phyloP scores from a whole-genome alignment of 2,113 vertebrate species.

The Solenodon paradoxus region DNA sequence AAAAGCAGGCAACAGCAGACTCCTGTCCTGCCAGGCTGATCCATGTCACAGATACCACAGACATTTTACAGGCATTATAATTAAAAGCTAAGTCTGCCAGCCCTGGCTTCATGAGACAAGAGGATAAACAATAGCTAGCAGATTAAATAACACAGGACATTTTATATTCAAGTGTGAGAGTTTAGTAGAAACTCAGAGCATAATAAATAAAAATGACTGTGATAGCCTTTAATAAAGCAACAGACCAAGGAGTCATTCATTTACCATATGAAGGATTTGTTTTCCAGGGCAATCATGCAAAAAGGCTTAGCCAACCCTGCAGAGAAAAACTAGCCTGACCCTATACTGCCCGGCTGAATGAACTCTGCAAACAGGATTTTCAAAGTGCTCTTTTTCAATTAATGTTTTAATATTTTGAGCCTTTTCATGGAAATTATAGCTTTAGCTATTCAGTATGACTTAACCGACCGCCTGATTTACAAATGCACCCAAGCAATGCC shows the following conservation, averaged over 20 bases:
- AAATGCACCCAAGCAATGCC: conserved; percentile 58
- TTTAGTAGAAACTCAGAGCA: conserved; percentile 64
- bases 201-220: conserved; percentile 71
- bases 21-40: neutral
- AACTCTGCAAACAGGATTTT: conserved; percentile 51
- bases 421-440: conserved; percentile 53
- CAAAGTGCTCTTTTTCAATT: conserved; percentile 59
- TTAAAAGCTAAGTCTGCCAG: conserved; percentile 54
- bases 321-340: conserved; percentile 47
- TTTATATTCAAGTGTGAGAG: conserved; percentile 65
- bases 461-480: conserved; percentile 63
- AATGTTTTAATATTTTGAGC: conserved; percentile 67
- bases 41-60: conserved; percentile 29
- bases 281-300: conserved; percentile 72
- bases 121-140: conserved; percentile 63
- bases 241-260: conserved; percentile 73
- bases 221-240: conserved; percentile 73
- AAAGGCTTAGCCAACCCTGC: conserved; percentile 54
- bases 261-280: conserved; percentile 60
- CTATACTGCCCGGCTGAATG: conserved; percentile 22
- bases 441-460: conserved; percentile 52
- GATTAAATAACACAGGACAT: conserved; percentile 67
- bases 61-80: conserved; percentile 29
- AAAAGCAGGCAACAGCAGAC: conserved; percentile 15
- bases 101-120: neutral